A percentile compares a stretch with the other conserved stretches of the same genome.
Conservation (phyloP, 2,888 invertebrate species). For the Trichopoda pennipes region DNA sequence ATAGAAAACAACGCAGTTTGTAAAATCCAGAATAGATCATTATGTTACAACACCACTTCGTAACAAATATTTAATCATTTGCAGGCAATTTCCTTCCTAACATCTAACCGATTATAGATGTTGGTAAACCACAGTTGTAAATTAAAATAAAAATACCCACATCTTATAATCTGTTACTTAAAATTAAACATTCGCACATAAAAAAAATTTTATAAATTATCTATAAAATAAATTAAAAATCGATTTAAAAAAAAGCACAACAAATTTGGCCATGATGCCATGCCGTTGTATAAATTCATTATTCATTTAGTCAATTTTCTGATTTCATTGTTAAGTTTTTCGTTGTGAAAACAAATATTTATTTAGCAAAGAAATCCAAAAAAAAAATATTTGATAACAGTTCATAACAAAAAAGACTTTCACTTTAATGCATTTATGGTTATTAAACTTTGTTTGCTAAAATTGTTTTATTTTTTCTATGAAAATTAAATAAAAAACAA, state of each 20-base stretch:
- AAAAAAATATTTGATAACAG: constrained; percentile 5
- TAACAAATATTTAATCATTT: no score
- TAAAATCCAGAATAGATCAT: no score
- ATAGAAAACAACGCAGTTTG: no score
- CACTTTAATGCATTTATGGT: constrained; percentile 68
- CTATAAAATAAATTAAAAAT: neutral
- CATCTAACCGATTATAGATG: no score
- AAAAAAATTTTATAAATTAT: constrained; percentile 23
- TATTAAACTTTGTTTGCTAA: constrained; percentile 44
- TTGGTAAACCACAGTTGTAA: neutral
- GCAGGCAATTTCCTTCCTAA: no score
- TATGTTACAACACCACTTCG: no score
- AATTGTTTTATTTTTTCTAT: neutral
- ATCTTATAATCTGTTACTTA: constrained; percentile 27
- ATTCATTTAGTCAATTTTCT: constrained; percentile 4
- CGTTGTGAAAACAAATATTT: constrained; percentile 36
- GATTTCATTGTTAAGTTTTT: constrained; percentile 25
- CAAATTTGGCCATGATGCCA: constrained; percentile 12
- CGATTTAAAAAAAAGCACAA: neutral
- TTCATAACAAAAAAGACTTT: constrained; percentile 47
- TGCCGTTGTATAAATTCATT: constrained; percentile 11
- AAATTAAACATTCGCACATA: neutral
- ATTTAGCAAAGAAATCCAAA: neutral
- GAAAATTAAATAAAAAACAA: neutral
- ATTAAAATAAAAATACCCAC: constrained; percentile 28